Percentiles rank a stretch among this genome's conserved stretches.
Evolutionary conservation across 2,113 vertebrate species (phyloP).

Genomic region (Archocentrus centrarchus): DNA sequence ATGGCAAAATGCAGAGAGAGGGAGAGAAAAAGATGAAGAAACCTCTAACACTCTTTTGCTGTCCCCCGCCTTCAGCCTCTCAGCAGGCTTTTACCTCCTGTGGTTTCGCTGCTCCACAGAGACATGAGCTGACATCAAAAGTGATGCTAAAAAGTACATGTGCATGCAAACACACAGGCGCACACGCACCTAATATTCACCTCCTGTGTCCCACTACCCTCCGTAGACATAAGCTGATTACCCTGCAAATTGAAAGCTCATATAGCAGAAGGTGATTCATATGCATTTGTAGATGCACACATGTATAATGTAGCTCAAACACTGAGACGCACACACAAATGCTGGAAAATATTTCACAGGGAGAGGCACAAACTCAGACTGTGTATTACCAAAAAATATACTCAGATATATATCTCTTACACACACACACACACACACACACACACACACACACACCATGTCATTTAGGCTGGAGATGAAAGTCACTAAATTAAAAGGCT

Average conservation of each 20-base stretch:
- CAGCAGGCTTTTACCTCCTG: slow-evolving; percentile 58
- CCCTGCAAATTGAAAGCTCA: slow-evolving; percentile 60
- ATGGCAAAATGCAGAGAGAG: background rate
- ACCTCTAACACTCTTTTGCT: slow-evolving; percentile 38
- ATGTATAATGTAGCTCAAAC: background rate
- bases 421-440: too few species aligned
- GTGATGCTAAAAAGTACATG: slow-evolving; percentile 46
- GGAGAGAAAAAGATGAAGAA: slow-evolving; percentile 39
- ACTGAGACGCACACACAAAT: slow-evolving; percentile 15
- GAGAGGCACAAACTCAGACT: background rate
- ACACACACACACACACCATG: background rate
- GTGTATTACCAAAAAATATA: background rate
- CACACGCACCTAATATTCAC: slow-evolving; percentile 33
- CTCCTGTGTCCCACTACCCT: slow-evolving; percentile 46
- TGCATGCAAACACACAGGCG: background rate
- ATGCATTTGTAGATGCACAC: slow-evolving; percentile 25
- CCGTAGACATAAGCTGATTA: slow-evolving; percentile 62
- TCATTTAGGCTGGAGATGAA: slow-evolving; percentile 57
- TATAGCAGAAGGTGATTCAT: slow-evolving; percentile 34
- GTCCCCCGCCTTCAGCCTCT: slow-evolving; percentile 58
- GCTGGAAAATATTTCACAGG: slow-evolving; percentile 6
- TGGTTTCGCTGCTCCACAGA: slow-evolving; percentile 53
- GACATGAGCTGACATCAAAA: slow-evolving; percentile 70
- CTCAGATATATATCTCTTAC: background rate
- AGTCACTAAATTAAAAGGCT: slow-evolving; percentile 56